phyloP scores from a whole-genome alignment of 1,140 invertebrate genomes.

The Uloborus diversus region DNA sequence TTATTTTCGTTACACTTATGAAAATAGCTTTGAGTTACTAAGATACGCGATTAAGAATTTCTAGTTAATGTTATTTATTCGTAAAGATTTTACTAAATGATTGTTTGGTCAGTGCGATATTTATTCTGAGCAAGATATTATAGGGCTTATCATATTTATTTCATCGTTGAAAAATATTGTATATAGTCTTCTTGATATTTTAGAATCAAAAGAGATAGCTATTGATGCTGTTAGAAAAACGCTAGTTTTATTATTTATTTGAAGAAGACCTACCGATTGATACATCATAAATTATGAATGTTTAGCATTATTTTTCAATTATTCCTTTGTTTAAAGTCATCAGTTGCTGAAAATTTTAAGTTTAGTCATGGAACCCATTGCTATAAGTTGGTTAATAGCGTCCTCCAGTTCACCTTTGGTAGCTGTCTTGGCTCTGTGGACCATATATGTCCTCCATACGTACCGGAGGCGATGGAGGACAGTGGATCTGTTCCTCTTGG shows the following conservation, averaged over 20 bases:
- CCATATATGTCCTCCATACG: conserved; percentile 66
- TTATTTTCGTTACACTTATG: background rate
- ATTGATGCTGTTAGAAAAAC: too few species aligned
- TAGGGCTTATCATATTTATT: too few species aligned
- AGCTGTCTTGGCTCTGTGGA: conserved; percentile 60
- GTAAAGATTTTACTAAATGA: too few species aligned
- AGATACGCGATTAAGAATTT: background rate
- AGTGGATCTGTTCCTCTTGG: conserved; percentile 70
- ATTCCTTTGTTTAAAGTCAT: background rate
- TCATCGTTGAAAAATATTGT: background rate
- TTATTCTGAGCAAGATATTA: too few species aligned
- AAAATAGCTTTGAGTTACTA: background rate
- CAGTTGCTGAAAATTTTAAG: background rate
- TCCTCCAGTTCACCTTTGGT: conserved; percentile 57
- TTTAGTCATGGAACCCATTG: conserved; percentile 47
- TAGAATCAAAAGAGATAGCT: background rate
- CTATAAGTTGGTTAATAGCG: conserved; percentile 58
- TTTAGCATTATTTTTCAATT: background rate
- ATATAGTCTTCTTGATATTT: background rate
- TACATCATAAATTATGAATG: background rate
- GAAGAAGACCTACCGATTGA: too few species aligned
- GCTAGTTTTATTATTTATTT: too few species aligned
- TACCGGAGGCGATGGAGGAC: conserved; percentile 68
- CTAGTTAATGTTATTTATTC: too few species aligned
- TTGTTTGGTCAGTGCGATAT: too few species aligned